Evolutionary conservation across 2,113 vertebrate genomes (phyloP).

Genomic region (Pungitius pungitius): DNA sequence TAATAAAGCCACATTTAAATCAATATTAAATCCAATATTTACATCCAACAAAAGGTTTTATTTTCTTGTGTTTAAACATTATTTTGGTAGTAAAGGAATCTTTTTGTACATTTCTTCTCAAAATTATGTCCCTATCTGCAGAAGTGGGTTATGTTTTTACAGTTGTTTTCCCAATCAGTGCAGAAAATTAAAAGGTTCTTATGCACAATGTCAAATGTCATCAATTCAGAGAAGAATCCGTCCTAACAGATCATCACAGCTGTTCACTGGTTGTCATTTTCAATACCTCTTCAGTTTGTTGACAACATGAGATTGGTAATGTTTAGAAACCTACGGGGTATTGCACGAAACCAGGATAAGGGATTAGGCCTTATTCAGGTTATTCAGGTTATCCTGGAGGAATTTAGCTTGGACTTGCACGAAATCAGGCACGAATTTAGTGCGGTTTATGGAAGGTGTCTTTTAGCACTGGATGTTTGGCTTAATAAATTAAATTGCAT

Average conservation of each 20-base stretch:
- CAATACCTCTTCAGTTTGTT: background rate
- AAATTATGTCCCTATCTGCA: slow-evolving; percentile 80
- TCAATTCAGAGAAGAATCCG: background rate
- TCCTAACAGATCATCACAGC: background rate
- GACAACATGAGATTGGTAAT: background rate
- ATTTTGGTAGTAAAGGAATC: slow-evolving; percentile 24
- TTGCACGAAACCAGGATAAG: too few relatives aligned
- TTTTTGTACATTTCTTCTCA: slow-evolving; percentile 64
- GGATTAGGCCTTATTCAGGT: too few relatives aligned
- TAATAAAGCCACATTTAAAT: slow-evolving; percentile 54
- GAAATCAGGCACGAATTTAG: too few relatives aligned
- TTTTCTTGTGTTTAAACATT: slow-evolving; percentile 26
- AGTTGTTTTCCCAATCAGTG: slow-evolving; percentile 63
- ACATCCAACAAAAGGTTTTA: slow-evolving; percentile 18
- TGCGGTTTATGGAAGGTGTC: too few relatives aligned
- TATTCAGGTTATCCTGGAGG: too few relatives aligned
- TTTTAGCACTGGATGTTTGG: too few relatives aligned
- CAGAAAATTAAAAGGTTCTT: slow-evolving; percentile 70
- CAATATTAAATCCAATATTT: slow-evolving; percentile 51
- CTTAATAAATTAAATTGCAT: too few relatives aligned
- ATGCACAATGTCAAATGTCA: slow-evolving; percentile 21
- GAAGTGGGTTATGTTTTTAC: slow-evolving; percentile 48
- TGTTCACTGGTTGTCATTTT: background rate
- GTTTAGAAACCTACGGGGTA: background rate
- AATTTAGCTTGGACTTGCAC: too few relatives aligned